These are phyloP conservation scores for Phaonia tiefii DNA, from an alignment of 2,888 invertebrate genomes.

Conservation along the genomic window DNA sequence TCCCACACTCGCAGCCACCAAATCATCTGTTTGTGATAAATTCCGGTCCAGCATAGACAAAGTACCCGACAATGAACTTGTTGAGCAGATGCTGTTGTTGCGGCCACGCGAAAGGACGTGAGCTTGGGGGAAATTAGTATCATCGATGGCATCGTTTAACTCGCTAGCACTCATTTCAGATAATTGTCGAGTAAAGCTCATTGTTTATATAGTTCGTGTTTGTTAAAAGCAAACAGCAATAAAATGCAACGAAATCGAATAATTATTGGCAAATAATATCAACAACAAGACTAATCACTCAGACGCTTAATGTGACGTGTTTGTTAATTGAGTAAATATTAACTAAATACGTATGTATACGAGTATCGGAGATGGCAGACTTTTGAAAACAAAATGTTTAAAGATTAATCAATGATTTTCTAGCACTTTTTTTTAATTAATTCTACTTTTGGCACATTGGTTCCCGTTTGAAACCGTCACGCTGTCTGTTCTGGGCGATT, in stretches of 20 bases:
- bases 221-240: not conserved
- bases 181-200: slow-evolving; percentile 78
- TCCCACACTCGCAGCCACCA: slow-evolving; percentile 26
- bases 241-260: slow-evolving; percentile 2
- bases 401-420: slow-evolving; percentile 35
- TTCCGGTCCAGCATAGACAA: slow-evolving; percentile 73
- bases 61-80: slow-evolving; percentile 76
- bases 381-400: slow-evolving; percentile 27
- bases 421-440: slow-evolving; percentile 7
- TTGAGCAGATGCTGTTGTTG: slow-evolving; percentile 79
- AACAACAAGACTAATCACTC: slow-evolving; percentile 12
- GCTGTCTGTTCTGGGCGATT: slow-evolving; percentile 48
- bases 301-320: slow-evolving; percentile 10
- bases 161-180: slow-evolving; percentile 80
- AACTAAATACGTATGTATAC: not conserved
- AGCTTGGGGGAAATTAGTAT: slow-evolving; percentile 80
- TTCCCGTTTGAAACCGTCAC: slow-evolving; percentile 37
- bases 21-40: slow-evolving; percentile 69
- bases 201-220: slow-evolving; percentile 51
- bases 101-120: slow-evolving; percentile 79
- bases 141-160: slow-evolving; percentile 80
- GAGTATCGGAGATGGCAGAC: not conserved
- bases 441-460: slow-evolving; percentile 25
- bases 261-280: slow-evolving; percentile 29
- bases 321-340: slow-evolving; percentile 37